phyloP scores from a whole-genome alignment of 2,888 invertebrate genomes.

The Blastobasis adustella region DNA sequence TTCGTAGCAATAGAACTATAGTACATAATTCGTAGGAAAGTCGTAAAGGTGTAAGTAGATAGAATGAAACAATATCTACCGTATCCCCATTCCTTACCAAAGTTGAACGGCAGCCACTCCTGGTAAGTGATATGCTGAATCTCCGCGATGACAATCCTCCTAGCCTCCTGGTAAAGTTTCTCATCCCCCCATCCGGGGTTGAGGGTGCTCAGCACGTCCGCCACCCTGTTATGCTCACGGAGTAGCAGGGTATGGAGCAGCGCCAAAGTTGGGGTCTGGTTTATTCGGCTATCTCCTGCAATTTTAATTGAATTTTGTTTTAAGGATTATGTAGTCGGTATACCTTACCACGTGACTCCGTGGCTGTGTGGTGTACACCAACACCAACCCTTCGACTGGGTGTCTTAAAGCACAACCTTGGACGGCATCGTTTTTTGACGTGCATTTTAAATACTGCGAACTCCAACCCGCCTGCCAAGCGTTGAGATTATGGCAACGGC shows the following conservation, averaged over 20 bases:
- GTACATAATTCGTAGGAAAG: no score
- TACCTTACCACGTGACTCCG: no score
- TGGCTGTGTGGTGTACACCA: background rate
- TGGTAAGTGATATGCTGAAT: conserved; percentile 77
- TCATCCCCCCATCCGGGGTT: conserved; percentile 77
- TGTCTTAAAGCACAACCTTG: background rate
- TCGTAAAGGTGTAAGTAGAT: no score
- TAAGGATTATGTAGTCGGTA: no score
- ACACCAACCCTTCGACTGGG: background rate
- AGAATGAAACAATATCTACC: background rate
- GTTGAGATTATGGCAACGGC: background rate
- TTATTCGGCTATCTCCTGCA: conserved; percentile 67
- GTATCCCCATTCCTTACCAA: conserved; percentile 43
- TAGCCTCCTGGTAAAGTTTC: conserved; percentile 70
- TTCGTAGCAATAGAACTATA: no score
- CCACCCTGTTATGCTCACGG: conserved; percentile 74
- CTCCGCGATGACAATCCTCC: conserved; percentile 70
- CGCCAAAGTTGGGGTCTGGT: conserved; percentile 71
- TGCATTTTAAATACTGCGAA: background rate
- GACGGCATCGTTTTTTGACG: background rate
- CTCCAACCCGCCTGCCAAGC: background rate
- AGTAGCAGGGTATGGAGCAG: conserved; percentile 67
- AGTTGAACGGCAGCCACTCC: conserved; percentile 73
- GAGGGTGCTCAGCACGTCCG: conserved; percentile 54
- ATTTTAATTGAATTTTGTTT: no score